Evolutionary conservation across 2,797 vertebrate genomes (phyloP), one percentile per base, ranked within the genome.

Genomic region (Numenius phaeopus): DNA sequence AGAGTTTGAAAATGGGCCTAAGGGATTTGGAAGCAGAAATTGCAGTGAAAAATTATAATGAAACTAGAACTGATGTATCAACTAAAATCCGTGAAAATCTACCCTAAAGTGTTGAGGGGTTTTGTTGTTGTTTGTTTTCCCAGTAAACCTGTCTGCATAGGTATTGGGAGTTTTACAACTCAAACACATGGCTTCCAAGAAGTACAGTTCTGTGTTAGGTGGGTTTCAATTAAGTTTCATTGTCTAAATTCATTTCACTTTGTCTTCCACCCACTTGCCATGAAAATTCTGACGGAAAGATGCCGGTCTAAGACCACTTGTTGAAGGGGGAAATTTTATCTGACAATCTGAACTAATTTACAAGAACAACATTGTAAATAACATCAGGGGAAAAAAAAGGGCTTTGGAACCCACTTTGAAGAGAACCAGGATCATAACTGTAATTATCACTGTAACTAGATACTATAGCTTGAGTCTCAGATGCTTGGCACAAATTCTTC

Each of bases 1-100:
- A 47, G 71, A 90, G 12, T 86, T 84, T 95, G 66, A 94, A 96
- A 97, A 52, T 73, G 58, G 29, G 29, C 81, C 78, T 79, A 72
- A 88, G 90, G 84, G 75, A 94, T 94, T 83, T 96, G 64, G 69
- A 89, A 92, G 50, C 49, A 81, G 71, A 93, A 85, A 94, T 61
- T 89, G 50, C 67, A 71, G 42, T 49, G 72, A 95, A 87, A 92
- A 94, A 84, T 84, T 78, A 47, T 75, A 66, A 89, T 62, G 78
- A 83, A 89, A 72, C 50, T 50, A 46, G 49, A 71, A 42, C 20
- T 78, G 20, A 16, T 12, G 7, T 72, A 80, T 94, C 61, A 84
- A 34, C 37, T 55, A 46, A 90, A 87, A 90, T 93, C 81, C 37
- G 14, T 90, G 12, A 30, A 83, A 83, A 65, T 58, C 34, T 72